Percentiles rank a stretch among this genome's conserved stretches.
These are phyloP conservation scores for Drosophila prolongata DNA, from an alignment of 2,888 invertebrate species.

Conservation along the genomic window DNA sequence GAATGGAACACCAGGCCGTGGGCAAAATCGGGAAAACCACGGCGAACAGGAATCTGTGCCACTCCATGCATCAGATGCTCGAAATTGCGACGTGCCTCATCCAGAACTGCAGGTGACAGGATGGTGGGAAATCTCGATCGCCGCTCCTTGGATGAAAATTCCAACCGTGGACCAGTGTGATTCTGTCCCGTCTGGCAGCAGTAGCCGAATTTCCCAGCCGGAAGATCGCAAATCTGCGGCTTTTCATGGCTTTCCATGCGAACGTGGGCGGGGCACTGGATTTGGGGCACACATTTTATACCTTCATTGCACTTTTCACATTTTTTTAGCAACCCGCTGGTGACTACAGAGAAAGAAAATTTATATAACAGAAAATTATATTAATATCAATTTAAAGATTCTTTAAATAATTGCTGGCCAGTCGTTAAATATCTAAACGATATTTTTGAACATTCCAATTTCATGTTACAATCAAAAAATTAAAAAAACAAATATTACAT, in stretches of 20 bases:
- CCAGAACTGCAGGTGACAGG: constrained; percentile 68
- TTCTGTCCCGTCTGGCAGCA: constrained; percentile 88
- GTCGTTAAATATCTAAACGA: no score
- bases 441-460: no score
- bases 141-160: constrained; percentile 27
- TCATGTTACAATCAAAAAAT: no score
- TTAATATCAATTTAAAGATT: no score
- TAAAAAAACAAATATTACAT: not conserved
- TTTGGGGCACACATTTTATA: constrained; percentile 87
- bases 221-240: constrained; percentile 86
- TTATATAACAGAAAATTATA: no score
- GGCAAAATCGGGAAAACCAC: constrained; percentile 82
- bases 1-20: constrained; percentile 83
- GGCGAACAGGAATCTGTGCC: constrained; percentile 79
- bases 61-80: constrained; percentile 83
- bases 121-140: constrained; percentile 43
- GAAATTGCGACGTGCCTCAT: constrained; percentile 82
- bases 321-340: constrained; percentile 62
- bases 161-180: constrained; percentile 84
- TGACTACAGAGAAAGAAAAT: constrained; percentile 11
- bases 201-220: constrained; percentile 85
- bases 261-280: constrained; percentile 89
- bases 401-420: no score
- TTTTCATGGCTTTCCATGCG: constrained; percentile 79
- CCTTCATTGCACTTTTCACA: constrained; percentile 85